Conservation (phyloP, 2,797 vertebrate genomes). For the Heterohyrax brucei region DNA sequence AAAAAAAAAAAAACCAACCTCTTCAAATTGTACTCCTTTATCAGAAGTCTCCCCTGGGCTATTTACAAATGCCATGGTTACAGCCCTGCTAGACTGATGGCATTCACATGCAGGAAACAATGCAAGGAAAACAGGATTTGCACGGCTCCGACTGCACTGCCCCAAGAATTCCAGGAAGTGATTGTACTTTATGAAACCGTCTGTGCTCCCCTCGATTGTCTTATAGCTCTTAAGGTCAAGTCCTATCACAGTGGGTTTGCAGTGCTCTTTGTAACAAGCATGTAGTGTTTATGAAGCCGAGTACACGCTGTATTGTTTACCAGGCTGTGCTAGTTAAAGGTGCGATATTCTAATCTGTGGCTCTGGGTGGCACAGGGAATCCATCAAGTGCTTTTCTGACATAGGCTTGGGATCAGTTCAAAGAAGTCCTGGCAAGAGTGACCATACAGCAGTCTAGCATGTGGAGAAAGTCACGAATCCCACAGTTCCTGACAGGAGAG, state of each 20-base stretch:
- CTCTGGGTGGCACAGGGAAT: slow-evolving; percentile 90
- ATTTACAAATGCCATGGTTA: slow-evolving; percentile 95
- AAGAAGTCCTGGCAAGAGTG: slow-evolving; percentile 87
- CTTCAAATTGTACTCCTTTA: slow-evolving; percentile 88
- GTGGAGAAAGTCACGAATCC: slow-evolving; percentile 92
- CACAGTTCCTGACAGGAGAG: rapidly evolving
- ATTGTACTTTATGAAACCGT: slow-evolving; percentile 99
- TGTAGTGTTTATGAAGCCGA: slow-evolving; percentile 90
- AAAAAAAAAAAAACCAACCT: not conserved
- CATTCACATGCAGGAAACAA: slow-evolving; percentile 96
- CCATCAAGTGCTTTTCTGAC: slow-evolving; percentile 89
- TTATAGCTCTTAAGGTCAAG: slow-evolving; percentile 93
- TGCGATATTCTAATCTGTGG: slow-evolving; percentile 88
- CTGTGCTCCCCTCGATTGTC: slow-evolving; percentile 96
- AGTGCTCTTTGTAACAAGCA: slow-evolving; percentile 94
- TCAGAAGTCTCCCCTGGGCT: slow-evolving; percentile 88
- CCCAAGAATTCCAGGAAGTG: slow-evolving; percentile 99
- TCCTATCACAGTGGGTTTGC: slow-evolving; percentile 90
- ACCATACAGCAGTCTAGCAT: slow-evolving; percentile 67
- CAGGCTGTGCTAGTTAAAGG: slow-evolving; percentile 86
- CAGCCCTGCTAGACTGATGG: slow-evolving; percentile 92
- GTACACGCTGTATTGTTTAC: slow-evolving; percentile 93
- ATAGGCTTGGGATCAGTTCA: slow-evolving; percentile 88
- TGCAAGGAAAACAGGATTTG: slow-evolving; percentile 99
- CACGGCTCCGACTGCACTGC: slow-evolving; percentile 97